Percentiles rank a stretch among this genome's conserved stretches.
These are phyloP conservation scores for Lophius piscatorius DNA, from an alignment of 2,113 vertebrate genomes.

Conservation along the genomic window DNA sequence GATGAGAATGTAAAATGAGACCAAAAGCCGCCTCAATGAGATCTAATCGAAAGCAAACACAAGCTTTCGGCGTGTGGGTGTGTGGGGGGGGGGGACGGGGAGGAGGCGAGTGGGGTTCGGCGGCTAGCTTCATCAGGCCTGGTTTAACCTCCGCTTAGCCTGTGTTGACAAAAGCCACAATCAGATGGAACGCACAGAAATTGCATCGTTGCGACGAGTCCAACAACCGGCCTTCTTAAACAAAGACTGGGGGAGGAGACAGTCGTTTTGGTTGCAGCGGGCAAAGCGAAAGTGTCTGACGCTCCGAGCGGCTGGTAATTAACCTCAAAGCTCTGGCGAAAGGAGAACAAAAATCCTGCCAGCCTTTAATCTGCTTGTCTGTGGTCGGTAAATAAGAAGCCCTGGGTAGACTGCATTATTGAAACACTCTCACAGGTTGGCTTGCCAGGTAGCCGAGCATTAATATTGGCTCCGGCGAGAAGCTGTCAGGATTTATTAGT, in stretches of 20 bases:
- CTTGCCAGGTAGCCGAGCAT: constrained; percentile 71
- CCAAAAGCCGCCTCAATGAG: constrained; percentile 56
- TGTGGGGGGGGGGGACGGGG: not conserved
- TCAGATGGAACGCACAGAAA: constrained; percentile 14
- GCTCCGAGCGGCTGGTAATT: constrained; percentile 57
- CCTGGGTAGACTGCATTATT: constrained; percentile 68
- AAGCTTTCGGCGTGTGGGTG: constrained; percentile 3
- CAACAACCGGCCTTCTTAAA: constrained; percentile 18
- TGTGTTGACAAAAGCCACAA: constrained; percentile 35
- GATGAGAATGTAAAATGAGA: constrained; percentile 70
- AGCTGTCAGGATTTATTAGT: constrained; percentile 79
- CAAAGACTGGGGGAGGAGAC: not conserved
- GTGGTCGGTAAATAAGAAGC: constrained; percentile 72
- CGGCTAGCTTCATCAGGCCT: constrained; percentile 25
- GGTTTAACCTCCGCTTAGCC: constrained; percentile 49
- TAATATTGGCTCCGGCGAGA: constrained; percentile 69
- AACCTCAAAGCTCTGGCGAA: constrained; percentile 55
- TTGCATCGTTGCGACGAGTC: constrained; percentile 21
- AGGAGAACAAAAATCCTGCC: constrained; percentile 57
- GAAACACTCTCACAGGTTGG: constrained; percentile 70
- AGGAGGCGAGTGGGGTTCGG: no score
- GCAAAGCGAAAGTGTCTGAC: constrained; percentile 13
- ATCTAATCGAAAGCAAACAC: constrained; percentile 61
- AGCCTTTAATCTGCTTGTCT: constrained; percentile 71
- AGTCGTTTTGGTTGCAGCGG: constrained; percentile 27